These are phyloP conservation scores for Mustela nigripes DNA, from an alignment of 2,113 vertebrate genomes.

Conservation along the genomic window DNA sequence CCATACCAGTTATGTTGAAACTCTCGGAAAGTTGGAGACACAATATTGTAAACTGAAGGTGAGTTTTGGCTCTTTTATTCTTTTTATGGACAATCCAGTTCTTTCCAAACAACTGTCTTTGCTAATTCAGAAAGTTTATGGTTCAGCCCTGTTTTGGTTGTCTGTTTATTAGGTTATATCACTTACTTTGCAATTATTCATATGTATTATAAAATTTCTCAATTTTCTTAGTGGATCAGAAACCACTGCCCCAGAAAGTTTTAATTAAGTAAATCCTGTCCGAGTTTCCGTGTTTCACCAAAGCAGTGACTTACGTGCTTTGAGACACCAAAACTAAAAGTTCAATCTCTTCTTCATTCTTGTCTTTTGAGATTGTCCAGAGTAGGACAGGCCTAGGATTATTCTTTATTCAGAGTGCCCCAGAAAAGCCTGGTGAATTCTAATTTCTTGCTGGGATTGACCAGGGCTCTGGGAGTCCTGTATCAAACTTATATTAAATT, in stretches of 20 bases:
- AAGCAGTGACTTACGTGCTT: neutral
- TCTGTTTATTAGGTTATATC: slow-evolving; percentile 45
- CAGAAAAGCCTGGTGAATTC: neutral
- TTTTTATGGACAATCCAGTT: neutral
- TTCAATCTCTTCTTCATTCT: neutral
- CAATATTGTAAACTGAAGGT: slow-evolving; percentile 98
- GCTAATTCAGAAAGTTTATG: slow-evolving; percentile 32
- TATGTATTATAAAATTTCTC: neutral
- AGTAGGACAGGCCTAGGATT: neutral
- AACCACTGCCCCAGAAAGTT: slow-evolving; percentile 25
- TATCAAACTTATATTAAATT: slow-evolving; percentile 37
- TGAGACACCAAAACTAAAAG: slow-evolving; percentile 1
- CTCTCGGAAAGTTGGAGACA: slow-evolving; percentile 95
- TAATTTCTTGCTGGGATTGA: slow-evolving; percentile 1
- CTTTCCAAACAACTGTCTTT: neutral
- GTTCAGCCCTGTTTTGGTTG: slow-evolving; percentile 34
- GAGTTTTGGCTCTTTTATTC: slow-evolving; percentile 79
- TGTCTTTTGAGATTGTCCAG: neutral
- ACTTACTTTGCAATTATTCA: slow-evolving; percentile 11
- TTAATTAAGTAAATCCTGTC: neutral
- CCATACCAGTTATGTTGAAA: slow-evolving; percentile 94
- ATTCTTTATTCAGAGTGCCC: neutral
- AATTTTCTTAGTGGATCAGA: slow-evolving; percentile 51
- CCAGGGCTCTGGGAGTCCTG: neutral
- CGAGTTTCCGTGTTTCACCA: neutral